Evolutionary conservation across 2,888 invertebrate genomes (phyloP), one percentile per base, ranked within the genome.

Genomic region (Sphaeridia pumilis): DNA sequence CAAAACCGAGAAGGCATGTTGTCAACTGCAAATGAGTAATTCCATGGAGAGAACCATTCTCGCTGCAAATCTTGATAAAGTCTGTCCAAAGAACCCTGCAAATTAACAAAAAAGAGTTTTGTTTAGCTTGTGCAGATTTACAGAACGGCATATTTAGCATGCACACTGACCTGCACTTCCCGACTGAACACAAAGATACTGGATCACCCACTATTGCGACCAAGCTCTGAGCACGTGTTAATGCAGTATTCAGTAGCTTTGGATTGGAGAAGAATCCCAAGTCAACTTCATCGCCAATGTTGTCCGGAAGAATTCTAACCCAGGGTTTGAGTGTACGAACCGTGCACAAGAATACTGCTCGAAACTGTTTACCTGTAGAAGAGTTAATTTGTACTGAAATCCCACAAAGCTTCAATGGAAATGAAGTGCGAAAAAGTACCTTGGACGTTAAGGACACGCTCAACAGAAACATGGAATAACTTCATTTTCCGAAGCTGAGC

Each of bases 141-240:
- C n/a, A n/a, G n/a, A 7, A 10, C 7, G 31, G 10, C 14, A 10
- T 31, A 7, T 7, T 10, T 14, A 14, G 31, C 14, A 14, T 17
- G 24, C 60, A 31, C 14, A 31, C 67, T 54, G 55, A 75, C 74
- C 76, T 78, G 70, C 87, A 87, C 56, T 82, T 77, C 5, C 87
- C 87, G 45, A 86, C 77, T 0, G 86, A 82, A 65, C 86, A 83
- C 10, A 88, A 72, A 0, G 85, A 84, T 1, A 87, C 79, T 0
- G 87, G 87, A 72, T 88, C 87, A 0, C 87, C 87, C 1, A 88
- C 83, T 14, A 87, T 85, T 2, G 84, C 84, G 0, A 88, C 85
- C 45, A 87, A 70, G 64, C 84, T 83, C 70, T 85, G 85, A 0
- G 87, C 87, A 54, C 87, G 74, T 1, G 80, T 87, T 47, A 88